These are phyloP conservation scores for Autographa gamma DNA, from an alignment of 2,888 invertebrate species.

Conservation along the genomic window DNA sequence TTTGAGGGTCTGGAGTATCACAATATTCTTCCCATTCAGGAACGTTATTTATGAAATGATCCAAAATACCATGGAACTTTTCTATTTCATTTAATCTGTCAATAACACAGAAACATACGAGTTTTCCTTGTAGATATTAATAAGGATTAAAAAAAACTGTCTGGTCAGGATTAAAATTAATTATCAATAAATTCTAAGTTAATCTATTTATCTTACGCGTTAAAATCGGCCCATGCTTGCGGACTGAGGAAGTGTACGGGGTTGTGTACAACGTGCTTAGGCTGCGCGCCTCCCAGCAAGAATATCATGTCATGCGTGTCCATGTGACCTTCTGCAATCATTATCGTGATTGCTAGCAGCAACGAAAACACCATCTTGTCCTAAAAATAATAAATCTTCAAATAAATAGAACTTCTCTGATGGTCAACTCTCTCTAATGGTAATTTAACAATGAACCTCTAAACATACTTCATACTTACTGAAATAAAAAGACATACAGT, in stretches of 20 bases:
- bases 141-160: too few species aligned
- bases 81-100: constrained; percentile 82
- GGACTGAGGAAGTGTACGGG: constrained; percentile 81
- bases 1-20: constrained; percentile 93
- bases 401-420: neutral
- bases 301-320: constrained; percentile 94
- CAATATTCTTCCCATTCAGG: constrained; percentile 92
- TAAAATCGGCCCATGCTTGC: constrained; percentile 82
- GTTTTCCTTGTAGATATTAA: too few species aligned
- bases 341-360: constrained; percentile 92
- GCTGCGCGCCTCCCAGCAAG: constrained; percentile 94
- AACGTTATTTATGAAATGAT: constrained; percentile 89
- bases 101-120: constrained; percentile 12
- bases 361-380: constrained; percentile 97
- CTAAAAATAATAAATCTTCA: constrained; percentile 70
- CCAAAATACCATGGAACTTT: constrained; percentile 90
- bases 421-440: too few species aligned
- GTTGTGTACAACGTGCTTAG: constrained; percentile 72
- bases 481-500: too few species aligned
- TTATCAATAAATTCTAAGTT: too few species aligned
- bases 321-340: constrained; percentile 89
- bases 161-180: too few species aligned
- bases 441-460: too few species aligned
- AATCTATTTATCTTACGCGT: constrained; percentile 68
- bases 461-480: too few species aligned